Conservation (phyloP, 92 coral and sea anemone species). For the Zoanthus solanderi region DNA sequence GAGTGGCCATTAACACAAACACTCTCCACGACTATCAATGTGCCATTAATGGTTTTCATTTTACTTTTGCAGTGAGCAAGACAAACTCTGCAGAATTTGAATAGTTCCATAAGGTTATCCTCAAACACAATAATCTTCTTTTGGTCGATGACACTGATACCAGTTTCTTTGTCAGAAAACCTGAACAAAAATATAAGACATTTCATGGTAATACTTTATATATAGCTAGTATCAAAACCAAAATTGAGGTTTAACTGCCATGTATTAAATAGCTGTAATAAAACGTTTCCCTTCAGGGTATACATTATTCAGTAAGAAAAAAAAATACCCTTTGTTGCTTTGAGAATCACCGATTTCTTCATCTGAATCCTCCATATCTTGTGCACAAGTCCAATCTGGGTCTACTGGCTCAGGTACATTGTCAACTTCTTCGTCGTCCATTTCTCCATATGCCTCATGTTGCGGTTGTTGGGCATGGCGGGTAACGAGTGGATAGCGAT, state of each 20-base stretch:
- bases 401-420: background rate
- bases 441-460: background rate
- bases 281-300: slow-evolving; percentile 1
- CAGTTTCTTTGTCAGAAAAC: background rate
- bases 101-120: slow-evolving; percentile 17
- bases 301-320: background rate
- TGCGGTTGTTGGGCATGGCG: background rate
- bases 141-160: background rate
- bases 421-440: background rate
- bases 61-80: background rate
- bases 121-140: slow-evolving; percentile 6
- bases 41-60: background rate
- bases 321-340: slow-evolving; percentile 1
- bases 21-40: background rate
- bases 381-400: background rate
- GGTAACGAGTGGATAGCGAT: background rate
- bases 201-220: background rate
- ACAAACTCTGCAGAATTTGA: slow-evolving; percentile 1
- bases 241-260: background rate
- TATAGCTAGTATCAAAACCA: background rate
- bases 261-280: background rate
- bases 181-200: background rate
- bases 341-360: slow-evolving; percentile 9
- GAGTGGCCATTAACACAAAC: background rate
- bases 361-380: background rate